phyloP scores from a whole-genome alignment of 2,888 invertebrate species.

The Acronicta leporina region DNA sequence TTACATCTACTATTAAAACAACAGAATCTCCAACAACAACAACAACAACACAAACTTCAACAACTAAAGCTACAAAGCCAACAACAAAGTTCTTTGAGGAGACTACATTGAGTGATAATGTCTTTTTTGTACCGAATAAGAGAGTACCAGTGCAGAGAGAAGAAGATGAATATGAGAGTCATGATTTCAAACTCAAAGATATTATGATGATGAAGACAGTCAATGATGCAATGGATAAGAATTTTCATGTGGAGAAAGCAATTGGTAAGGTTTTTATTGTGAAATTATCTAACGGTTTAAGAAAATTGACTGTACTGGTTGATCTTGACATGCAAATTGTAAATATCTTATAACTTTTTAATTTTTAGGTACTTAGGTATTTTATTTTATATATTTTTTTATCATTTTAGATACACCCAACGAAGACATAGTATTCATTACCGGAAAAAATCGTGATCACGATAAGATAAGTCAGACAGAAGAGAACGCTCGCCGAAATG shows the following conservation, averaged over 20 bases:
- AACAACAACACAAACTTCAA: background rate
- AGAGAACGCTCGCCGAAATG: background rate
- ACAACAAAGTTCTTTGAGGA: slow-evolving; percentile 14
- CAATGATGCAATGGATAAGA: slow-evolving; percentile 55
- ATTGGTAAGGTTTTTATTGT: slow-evolving; percentile 35
- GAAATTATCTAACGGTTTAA: no score
- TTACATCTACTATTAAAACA: background rate
- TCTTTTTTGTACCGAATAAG: slow-evolving; percentile 73
- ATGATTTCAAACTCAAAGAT: slow-evolving; percentile 52
- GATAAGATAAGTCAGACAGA: slow-evolving; percentile 8
- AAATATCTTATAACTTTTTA: no score
- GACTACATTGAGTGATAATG: slow-evolving; percentile 56
- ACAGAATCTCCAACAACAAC: slow-evolving; percentile 2
- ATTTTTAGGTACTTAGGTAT: no score
- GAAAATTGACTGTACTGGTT: no score
- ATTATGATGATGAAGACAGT: slow-evolving; percentile 53
- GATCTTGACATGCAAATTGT: no score
- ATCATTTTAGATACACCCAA: slow-evolving; percentile 28
- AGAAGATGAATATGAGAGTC: slow-evolving; percentile 49
- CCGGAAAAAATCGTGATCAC: slow-evolving; percentile 39
- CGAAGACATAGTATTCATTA: slow-evolving; percentile 34
- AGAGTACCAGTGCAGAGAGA: slow-evolving; percentile 26
- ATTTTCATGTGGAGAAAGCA: slow-evolving; percentile 54
- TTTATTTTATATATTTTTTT: no score
- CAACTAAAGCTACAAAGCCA: slow-evolving; percentile 6